These are phyloP conservation scores for Lamellibrachia satsuma DNA, from an alignment of 2,888 invertebrate species.

Conservation along the genomic window DNA sequence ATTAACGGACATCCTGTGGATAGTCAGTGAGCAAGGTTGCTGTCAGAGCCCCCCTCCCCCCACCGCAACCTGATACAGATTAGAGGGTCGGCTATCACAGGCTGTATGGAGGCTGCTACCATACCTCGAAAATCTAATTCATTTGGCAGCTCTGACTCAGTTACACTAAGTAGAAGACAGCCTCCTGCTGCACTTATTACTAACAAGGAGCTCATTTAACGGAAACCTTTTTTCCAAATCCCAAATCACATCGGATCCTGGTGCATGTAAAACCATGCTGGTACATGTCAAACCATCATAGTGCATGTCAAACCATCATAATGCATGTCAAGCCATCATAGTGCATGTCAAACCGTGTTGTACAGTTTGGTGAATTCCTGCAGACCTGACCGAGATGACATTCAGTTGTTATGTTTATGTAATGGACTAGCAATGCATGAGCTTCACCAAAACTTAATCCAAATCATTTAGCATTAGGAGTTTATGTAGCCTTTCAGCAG, in stretches of 20 bases:
- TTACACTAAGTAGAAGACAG: not conserved
- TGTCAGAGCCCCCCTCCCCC: not conserved
- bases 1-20: not conserved
- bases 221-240: not conserved
- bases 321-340: not conserved
- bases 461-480: too few relatives aligned
- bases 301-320: not conserved
- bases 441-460: too few relatives aligned
- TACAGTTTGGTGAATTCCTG: not conserved
- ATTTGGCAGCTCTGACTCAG: not conserved
- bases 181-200: not conserved
- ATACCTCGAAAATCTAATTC: not conserved
- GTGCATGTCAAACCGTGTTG: not conserved
- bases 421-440: too few relatives aligned
- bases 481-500: too few relatives aligned
- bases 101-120: not conserved
- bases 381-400: not conserved
- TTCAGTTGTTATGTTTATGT: not conserved
- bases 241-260: not conserved
- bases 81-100: not conserved
- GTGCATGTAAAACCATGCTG: not conserved
- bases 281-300: not conserved
- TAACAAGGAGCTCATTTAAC: slow-evolving; percentile 8
- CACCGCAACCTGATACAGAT: not conserved
- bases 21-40: not conserved